phyloP scores from a whole-genome alignment of 92 coral and sea anemone species.

The Blastomussa wellsi region DNA sequence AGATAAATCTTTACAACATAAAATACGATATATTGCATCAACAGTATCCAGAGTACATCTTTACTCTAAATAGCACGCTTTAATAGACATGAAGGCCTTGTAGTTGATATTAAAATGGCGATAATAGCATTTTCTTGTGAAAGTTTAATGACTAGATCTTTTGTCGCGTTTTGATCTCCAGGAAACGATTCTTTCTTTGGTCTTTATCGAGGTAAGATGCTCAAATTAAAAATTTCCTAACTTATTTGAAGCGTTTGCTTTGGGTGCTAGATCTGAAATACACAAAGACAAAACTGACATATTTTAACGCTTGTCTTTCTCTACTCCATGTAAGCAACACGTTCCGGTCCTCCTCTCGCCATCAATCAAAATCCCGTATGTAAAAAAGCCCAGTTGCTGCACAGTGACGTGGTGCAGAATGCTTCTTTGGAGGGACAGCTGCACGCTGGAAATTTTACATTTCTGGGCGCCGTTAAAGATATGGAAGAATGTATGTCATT shows the following conservation, averaged over 20 bases:
- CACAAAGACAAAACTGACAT: neutral
- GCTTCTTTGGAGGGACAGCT: conserved; percentile 79
- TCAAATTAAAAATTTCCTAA: neutral
- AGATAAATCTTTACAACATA: neutral
- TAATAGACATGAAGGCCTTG: neutral
- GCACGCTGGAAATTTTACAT: conserved; percentile 85
- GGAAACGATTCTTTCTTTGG: conserved; percentile 49
- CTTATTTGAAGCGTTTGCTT: neutral
- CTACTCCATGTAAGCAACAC: conserved; percentile 57
- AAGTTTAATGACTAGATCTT: conserved; percentile 1
- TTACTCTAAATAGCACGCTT: neutral
- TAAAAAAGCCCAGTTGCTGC: conserved; percentile 89
- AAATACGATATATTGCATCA: neutral
- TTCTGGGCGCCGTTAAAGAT: conserved; percentile 83
- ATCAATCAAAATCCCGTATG: conserved; percentile 95
- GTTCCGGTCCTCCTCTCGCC: conserved; percentile 89
- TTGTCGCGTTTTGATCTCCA: neutral
- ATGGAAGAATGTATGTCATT: conserved; percentile 97
- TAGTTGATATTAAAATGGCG: neutral
- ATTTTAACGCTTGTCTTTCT: neutral
- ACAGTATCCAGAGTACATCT: neutral
- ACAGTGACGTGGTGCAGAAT: conserved; percentile 91
- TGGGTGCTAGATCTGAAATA: neutral
- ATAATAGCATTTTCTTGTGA: neutral
- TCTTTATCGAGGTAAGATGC: conserved; percentile 36